Evolutionary conservation across 2,888 invertebrate species (phyloP), one percentile per base, ranked within the genome.

Genomic region (Meta bourneti): DNA sequence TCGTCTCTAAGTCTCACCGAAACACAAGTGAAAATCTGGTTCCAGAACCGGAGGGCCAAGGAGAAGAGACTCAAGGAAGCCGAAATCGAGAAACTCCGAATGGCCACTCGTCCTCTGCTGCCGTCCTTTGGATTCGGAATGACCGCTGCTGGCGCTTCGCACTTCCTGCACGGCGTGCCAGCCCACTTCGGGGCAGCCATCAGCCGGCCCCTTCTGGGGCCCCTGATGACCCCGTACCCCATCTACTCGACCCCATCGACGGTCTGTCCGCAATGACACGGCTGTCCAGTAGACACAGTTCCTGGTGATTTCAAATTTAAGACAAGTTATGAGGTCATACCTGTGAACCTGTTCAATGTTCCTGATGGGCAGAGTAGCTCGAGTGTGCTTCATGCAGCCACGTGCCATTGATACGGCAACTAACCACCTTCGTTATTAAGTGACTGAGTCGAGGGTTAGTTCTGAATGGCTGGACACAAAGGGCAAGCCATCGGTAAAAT

Each of bases 1-100:
- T 97, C 97, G 49, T 98, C 98, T 1, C 96, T 98, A 86, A 96
- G 97, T 94, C 96, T 99, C 78, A 98, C 98, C 49, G 98, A 98
- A 95, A 98, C 98, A 79, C 98, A 98, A 96, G 98, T 97, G 94
- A 98, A 98, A 96, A 94, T 94, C 54, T 94, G 93, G 93, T 93
- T 93, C 80, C 93, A 93, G 69, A 93, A 93, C 48, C 75, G 93
- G 2, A 20, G 96, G 81, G 99, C 99, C 93, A 99, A 99, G 95
- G 98, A 98, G 94, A 99, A 99, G 96, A 96, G 99, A 34, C 96
- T 99, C 5, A 98, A 99, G 95, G 99, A 99, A 94, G 99, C 98
- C 0, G 98, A 98, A 95, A 96, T 98, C 94, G 98, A 98, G 95
- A 98, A 98, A 95, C 95, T 98, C 94, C 97, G 99, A 95, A 96